These are phyloP conservation scores for Cheumatopsyche charites DNA, from an alignment of 1,140 invertebrate species.

Conservation along the genomic window DNA sequence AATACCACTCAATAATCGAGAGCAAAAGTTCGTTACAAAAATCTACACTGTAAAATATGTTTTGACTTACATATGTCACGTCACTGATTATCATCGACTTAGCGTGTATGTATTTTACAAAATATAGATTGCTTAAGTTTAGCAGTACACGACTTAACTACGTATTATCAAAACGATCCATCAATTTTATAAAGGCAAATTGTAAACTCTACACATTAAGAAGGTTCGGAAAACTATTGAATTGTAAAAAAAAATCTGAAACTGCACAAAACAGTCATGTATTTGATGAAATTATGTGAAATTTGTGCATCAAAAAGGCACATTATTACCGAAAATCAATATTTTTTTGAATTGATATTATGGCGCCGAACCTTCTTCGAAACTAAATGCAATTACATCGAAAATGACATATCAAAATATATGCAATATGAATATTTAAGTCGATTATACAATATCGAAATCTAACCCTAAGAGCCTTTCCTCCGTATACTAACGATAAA, in stretches of 20 bases:
- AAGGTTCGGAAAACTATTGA: constrained; percentile 24
- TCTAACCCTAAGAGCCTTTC: constrained; percentile 30
- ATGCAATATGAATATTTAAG: constrained; percentile 34
- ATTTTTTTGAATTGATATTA: neutral
- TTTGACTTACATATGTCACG: neutral
- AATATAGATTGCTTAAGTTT: constrained; percentile 27
- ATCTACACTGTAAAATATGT: neutral
- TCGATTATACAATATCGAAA: constrained; percentile 36
- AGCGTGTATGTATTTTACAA: constrained; percentile 14
- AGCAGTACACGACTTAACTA: constrained; percentile 15
- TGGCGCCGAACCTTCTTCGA: constrained; percentile 35
- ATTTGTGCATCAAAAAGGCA: constrained; percentile 42
- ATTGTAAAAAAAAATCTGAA: too few species aligned
- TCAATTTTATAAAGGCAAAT: constrained; percentile 41
- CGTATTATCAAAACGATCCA: constrained; percentile 36
- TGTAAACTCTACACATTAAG: constrained; percentile 39
- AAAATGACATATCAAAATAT: constrained; percentile 49
- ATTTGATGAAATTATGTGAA: neutral
- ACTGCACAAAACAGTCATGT: too few species aligned
- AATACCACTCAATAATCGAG: neutral
- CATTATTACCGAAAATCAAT: constrained; percentile 19
- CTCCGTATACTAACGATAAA: constrained; percentile 45
- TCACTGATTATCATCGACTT: constrained; percentile 3
- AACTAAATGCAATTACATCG: constrained; percentile 37
- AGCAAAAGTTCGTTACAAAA: constrained; percentile 10